Evolutionary conservation across 2,888 invertebrate genomes (phyloP), one percentile per base, ranked within the genome.

Genomic region (Orthosia gracilis): DNA sequence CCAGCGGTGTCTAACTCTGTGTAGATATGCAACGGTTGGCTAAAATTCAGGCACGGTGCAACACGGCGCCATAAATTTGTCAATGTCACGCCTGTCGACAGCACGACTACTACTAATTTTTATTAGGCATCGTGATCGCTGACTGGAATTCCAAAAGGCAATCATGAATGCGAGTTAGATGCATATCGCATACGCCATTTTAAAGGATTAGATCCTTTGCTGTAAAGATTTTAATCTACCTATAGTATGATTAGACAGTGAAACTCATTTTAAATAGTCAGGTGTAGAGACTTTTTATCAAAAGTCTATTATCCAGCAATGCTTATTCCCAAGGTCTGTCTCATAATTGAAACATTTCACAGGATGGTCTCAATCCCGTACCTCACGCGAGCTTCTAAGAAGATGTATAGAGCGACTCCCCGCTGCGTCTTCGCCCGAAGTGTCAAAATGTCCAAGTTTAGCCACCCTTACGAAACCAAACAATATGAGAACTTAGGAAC

Each of bases 361-460:
- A 90, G 90, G 92, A 92, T 91, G 90, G 90, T 93, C 94, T 93
- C 91, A 92, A 94, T 94, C 90, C 87, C 76, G 79, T 90, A 92
- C 94, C 95, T 91, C 95, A 94, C 94, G 91, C 94, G 90, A 92
- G 91, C 85, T 96, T 96, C 96, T 92, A 86, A 92, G 96, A 96
- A 96, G 89, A 93, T 90, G 90, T 92, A 94, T 92, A 93, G 91
- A 91, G 88, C 80, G 94, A 85, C 92, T 87, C 91, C 96, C 96
- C 92, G 95, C 95, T 94, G 96, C 63, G 94, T 90, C 90, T 95
- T 95, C 93, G 93, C 92, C 93, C 93, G 93, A 96, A 95, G 95
- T 96, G 96, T 96, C 96, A 96, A 95, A 95, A 95, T 94, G 94
- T 94, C 93, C 91, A 91, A 92, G 88, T 91, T 89, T 91, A 93